These are phyloP conservation scores for Blastomussa wellsi DNA, from an alignment of 92 coral and sea anemone genomes.

Conservation along the genomic window DNA sequence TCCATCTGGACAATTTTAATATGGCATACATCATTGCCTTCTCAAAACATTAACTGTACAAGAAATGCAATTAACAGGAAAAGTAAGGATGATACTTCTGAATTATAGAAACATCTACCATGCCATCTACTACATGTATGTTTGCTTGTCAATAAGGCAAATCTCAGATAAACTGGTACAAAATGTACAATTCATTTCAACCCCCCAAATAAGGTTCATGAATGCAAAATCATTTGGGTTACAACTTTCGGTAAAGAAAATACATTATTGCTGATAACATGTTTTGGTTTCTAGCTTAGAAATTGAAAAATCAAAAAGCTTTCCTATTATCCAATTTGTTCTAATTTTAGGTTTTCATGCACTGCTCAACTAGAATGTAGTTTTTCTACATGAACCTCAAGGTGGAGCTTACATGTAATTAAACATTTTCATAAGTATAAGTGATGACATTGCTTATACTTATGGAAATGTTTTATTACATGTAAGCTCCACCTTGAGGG, in stretches of 20 bases:
- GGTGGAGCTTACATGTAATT: too few species aligned
- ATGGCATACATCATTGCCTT: conserved; percentile 21
- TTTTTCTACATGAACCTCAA: too few species aligned
- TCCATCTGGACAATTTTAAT: conserved; percentile 17
- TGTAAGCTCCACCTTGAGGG: conserved; percentile 12
- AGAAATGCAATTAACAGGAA: conserved; percentile 31
- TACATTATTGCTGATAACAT: too few species aligned
- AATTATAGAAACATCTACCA: conserved; percentile 5
- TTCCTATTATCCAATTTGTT: conserved; percentile 9
- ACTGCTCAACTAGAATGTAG: conserved; percentile 5
- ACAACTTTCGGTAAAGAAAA: conserved; percentile 12
- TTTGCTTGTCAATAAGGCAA: conserved; percentile 9
- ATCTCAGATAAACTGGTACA: conserved; percentile 17
- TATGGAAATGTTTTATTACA: too few species aligned
- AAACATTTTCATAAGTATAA: too few species aligned
- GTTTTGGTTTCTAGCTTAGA: background rate
- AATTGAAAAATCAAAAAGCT: conserved; percentile 10
- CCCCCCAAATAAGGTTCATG: conserved; percentile 9
- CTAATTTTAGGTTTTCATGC: background rate
- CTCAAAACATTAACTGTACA: conserved; percentile 33
- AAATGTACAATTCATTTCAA: conserved; percentile 2
- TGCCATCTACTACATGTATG: background rate
- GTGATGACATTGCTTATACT: too few species aligned
- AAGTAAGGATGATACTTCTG: conserved; percentile 7
- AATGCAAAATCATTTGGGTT: conserved; percentile 8